These are phyloP conservation scores for Epinephelus awoara DNA, from an alignment of 2,797 vertebrate genomes.

Conservation along the genomic window DNA sequence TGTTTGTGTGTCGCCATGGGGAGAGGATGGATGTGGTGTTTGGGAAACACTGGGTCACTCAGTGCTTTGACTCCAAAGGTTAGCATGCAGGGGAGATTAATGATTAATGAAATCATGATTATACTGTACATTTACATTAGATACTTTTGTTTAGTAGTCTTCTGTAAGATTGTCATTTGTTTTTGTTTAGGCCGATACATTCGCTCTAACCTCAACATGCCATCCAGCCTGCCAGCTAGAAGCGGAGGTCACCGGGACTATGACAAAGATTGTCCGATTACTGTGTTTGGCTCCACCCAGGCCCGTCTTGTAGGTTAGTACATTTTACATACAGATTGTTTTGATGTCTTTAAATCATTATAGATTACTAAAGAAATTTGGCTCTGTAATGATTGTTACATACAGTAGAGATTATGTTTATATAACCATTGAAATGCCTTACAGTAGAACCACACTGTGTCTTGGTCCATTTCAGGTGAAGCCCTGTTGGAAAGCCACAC, in stretches of 20 bases:
- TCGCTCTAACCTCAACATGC: constrained; percentile 98
- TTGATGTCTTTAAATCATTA: background rate
- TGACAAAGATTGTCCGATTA: constrained; percentile 97
- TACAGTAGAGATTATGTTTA: background rate
- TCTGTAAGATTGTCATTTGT: constrained; percentile 23
- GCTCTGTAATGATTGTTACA: background rate
- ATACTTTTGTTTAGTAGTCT: background rate
- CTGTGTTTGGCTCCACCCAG: constrained; percentile 96
- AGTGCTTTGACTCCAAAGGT: constrained; percentile 99
- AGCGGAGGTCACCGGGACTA: constrained; percentile 94
- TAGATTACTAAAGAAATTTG: background rate
- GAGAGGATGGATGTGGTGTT: constrained; percentile 99
- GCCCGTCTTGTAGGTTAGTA: constrained; percentile 94
- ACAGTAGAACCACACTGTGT: constrained; percentile 2
- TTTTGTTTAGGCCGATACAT: constrained; percentile 90
- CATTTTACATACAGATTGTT: constrained; percentile 3
- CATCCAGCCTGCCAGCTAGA: constrained; percentile 90
- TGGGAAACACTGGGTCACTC: constrained; percentile 97
- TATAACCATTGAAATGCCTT: background rate
- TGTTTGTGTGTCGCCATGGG: constrained; percentile 98
- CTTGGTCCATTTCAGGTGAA: constrained; percentile 86
- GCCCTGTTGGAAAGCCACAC: constrained; percentile 94
- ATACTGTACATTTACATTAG: background rate
- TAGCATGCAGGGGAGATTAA: constrained; percentile 23
- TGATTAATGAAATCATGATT: background rate